These are phyloP conservation scores for Agrypnia vestita DNA, from an alignment of 1,140 invertebrate genomes.

Conservation along the genomic window DNA sequence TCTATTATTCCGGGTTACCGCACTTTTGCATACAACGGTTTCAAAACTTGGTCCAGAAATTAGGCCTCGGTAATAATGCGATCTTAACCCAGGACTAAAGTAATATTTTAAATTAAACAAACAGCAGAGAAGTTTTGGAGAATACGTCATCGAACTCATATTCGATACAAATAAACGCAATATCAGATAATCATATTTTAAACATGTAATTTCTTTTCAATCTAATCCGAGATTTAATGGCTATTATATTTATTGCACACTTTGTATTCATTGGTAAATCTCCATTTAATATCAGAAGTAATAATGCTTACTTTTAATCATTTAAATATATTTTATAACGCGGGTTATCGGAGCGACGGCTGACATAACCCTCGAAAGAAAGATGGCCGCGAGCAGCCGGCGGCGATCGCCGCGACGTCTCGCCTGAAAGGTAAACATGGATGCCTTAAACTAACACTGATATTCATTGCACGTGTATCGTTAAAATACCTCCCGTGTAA, in stretches of 20 bases:
- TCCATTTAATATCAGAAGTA: conserved; percentile 59
- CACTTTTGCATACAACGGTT: too few species aligned
- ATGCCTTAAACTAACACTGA: neutral
- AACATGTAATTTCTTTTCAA: conserved; percentile 51
- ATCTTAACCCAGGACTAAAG: too few species aligned
- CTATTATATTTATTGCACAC: conserved; percentile 61
- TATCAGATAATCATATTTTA: conserved; percentile 56
- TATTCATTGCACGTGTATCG: conserved; percentile 50
- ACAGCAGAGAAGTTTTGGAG: neutral
- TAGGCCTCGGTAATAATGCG: too few species aligned
- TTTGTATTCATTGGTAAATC: conserved; percentile 57
- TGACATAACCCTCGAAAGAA: conserved; percentile 20
- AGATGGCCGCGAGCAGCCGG: neutral
- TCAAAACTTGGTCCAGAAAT: too few species aligned
- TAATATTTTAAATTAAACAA: neutral
- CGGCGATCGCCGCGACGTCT: neutral
- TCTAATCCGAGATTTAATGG: conserved; percentile 57
- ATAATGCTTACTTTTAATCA: conserved; percentile 58
- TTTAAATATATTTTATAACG: conserved; percentile 58
- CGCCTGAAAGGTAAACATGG: neutral
- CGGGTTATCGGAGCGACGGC: conserved; percentile 45
- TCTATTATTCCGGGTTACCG: too few species aligned
- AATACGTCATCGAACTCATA: conserved; percentile 51
- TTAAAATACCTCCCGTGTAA: conserved; percentile 47
- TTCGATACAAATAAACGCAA: conserved; percentile 62